A percentile compares a stretch with the other conserved stretches of the same genome.
Conservation (phyloP, 30 jellyfish, hydroid and myxozoan species). For the Aurelia sp. region DNA sequence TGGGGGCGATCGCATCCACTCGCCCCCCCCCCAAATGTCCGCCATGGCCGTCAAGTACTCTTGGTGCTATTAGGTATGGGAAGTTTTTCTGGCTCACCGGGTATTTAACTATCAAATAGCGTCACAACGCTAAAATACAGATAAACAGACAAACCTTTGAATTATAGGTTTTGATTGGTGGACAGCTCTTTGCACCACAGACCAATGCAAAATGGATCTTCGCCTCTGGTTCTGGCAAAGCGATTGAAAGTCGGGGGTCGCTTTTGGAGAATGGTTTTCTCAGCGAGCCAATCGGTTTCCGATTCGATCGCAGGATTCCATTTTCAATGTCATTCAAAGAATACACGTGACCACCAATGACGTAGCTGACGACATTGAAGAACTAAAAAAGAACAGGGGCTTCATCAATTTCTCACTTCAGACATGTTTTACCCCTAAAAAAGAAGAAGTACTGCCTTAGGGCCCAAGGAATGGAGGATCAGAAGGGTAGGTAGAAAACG, state of each 20-base stretch:
- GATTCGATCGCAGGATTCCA: conserved; percentile 80
- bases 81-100: no score
- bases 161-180: conserved; percentile 88
- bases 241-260: conserved; percentile 77
- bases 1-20: no score
- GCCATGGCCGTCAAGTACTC: no score
- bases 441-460: no score
- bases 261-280: conserved; percentile 77
- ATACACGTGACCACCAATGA: conserved; percentile 86
- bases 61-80: no score
- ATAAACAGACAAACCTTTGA: conserved; percentile 52
- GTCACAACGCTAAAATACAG: no score
- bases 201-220: conserved; percentile 89
- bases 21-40: no score
- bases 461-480: no score
- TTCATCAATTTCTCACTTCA: no score
- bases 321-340: conserved; percentile 88
- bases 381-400: conserved; percentile 37
- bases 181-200: conserved; percentile 97
- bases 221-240: conserved; percentile 78
- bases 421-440: no score
- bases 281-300: conserved; percentile 87
- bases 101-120: no score
- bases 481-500: no score
- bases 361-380: conserved; percentile 86